Conservation (phyloP, 2,888 invertebrate genomes). For the Apeira syringaria region DNA sequence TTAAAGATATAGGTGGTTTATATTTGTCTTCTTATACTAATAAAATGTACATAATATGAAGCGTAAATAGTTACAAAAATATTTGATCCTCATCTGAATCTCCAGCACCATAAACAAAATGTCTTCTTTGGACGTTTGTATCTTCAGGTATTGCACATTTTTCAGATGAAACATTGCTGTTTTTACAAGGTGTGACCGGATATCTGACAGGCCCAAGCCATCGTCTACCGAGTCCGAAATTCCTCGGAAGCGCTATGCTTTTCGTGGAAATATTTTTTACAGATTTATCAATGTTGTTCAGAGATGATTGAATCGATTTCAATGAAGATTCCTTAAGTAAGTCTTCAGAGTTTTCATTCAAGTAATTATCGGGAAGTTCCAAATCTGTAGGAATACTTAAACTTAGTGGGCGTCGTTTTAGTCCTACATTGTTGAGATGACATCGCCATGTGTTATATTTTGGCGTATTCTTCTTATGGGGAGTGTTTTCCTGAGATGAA, state of each 20-base stretch:
- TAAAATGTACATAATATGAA: conserved; percentile 31
- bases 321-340: conserved; percentile 61
- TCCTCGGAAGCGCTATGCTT: conserved; percentile 81
- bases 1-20: conserved; percentile 3
- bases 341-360: conserved; percentile 50
- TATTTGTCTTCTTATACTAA: conserved; percentile 10
- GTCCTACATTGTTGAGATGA: conserved; percentile 47
- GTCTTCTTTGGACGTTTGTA: conserved; percentile 65
- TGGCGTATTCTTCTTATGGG: conserved; percentile 56
- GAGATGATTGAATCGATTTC: conserved; percentile 69
- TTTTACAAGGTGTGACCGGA: conserved; percentile 86
- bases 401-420: conserved; percentile 71
- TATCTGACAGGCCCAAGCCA: conserved; percentile 86
- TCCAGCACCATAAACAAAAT: conserved; percentile 76
- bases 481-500: conserved; percentile 67
- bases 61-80: conserved; percentile 75
- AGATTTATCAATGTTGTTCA: conserved; percentile 65
- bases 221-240: conserved; percentile 82
- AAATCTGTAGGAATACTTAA: conserved; percentile 71
- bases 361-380: conserved; percentile 61
- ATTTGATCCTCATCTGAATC: conserved; percentile 86
- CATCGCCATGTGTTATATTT: conserved; percentile 76
- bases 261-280: conserved; percentile 59
- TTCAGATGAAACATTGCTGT: conserved; percentile 46
- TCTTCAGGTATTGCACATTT: conserved; percentile 59